These are phyloP conservation scores for Peromyscus polionotus DNA, from an alignment of 2,113 vertebrate genomes.

Conservation along the genomic window DNA sequence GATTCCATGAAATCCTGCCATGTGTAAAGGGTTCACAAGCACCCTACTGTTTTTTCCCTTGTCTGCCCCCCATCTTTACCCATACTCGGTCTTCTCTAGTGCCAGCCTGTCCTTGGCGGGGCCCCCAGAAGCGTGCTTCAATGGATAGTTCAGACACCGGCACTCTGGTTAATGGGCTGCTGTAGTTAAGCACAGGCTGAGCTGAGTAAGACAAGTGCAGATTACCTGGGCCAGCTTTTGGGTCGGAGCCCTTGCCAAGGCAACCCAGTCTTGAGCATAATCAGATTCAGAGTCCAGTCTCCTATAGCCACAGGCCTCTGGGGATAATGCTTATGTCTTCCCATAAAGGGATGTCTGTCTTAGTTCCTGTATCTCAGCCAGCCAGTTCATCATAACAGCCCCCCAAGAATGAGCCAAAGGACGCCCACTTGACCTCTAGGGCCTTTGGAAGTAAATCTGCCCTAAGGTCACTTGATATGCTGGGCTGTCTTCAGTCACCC, in stretches of 20 bases:
- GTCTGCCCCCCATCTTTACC: neutral
- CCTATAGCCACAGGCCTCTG: neutral
- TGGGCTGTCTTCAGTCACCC: neutral
- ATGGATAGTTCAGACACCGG: neutral
- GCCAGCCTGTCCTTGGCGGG: neutral
- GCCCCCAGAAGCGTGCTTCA: neutral
- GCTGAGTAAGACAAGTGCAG: neutral
- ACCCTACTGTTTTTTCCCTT: neutral
- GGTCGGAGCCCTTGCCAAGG: neutral
- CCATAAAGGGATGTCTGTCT: neutral
- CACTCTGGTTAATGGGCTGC: neutral
- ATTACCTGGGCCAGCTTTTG: neutral
- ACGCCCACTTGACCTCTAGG: neutral
- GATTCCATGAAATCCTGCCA: neutral
- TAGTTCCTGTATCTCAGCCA: neutral
- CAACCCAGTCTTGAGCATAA: neutral
- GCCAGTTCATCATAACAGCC: neutral
- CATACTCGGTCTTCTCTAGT: neutral
- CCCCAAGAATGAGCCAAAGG: slow-evolving; percentile 23
- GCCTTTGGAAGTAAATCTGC: neutral
- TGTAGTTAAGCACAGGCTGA: neutral
- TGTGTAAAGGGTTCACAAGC: neutral
- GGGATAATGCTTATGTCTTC: neutral
- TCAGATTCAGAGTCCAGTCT: neutral
- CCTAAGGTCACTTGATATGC: neutral